Conservation (phyloP, 37 sponge, comb jelly and placozoan genomes). For the Oscarella lobularis region DNA sequence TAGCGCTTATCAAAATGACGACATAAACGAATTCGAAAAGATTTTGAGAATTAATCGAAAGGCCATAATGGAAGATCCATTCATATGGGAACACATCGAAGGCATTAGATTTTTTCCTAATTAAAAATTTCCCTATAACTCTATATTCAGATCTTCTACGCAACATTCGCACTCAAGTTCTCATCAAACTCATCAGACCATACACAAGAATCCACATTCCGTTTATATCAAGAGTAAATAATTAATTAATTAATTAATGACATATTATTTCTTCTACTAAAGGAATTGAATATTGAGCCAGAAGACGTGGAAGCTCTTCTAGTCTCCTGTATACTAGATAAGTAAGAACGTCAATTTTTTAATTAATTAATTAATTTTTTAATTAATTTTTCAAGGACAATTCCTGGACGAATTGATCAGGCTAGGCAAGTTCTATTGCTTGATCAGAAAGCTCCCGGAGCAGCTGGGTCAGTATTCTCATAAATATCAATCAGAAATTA, state of each 20-base stretch:
- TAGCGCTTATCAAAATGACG: slow-evolving; percentile 86
- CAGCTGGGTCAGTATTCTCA: slow-evolving; percentile 35
- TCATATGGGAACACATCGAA: slow-evolving; percentile 92
- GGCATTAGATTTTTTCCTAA: slow-evolving; percentile 9
- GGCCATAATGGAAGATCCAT: slow-evolving; percentile 89
- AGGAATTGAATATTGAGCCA: slow-evolving; percentile 68
- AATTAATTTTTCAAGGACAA: slow-evolving; percentile 11
- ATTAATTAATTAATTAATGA: neutral
- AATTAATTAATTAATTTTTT: slow-evolving; percentile 5
- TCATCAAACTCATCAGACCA: slow-evolving; percentile 79
- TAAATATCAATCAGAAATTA: no score
- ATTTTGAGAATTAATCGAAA: slow-evolving; percentile 62
- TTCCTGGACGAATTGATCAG: slow-evolving; percentile 76
- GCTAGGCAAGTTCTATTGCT: slow-evolving; percentile 70
- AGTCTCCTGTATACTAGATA: slow-evolving; percentile 79
- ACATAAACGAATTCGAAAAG: slow-evolving; percentile 87
- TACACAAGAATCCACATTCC: slow-evolving; percentile 81
- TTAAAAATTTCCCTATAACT: neutral
- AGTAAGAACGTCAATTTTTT: slow-evolving; percentile 17
- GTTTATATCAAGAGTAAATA: slow-evolving; percentile 52
- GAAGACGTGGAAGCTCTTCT: slow-evolving; percentile 79
- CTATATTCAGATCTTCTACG: slow-evolving; percentile 34
- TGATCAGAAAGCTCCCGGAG: slow-evolving; percentile 41
- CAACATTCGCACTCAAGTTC: slow-evolving; percentile 79
- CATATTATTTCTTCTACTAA: slow-evolving; percentile 2